These are phyloP conservation scores for Bergia sp. DNA, from an alignment of 92 coral and sea anemone genomes.

Conservation along the genomic window DNA sequence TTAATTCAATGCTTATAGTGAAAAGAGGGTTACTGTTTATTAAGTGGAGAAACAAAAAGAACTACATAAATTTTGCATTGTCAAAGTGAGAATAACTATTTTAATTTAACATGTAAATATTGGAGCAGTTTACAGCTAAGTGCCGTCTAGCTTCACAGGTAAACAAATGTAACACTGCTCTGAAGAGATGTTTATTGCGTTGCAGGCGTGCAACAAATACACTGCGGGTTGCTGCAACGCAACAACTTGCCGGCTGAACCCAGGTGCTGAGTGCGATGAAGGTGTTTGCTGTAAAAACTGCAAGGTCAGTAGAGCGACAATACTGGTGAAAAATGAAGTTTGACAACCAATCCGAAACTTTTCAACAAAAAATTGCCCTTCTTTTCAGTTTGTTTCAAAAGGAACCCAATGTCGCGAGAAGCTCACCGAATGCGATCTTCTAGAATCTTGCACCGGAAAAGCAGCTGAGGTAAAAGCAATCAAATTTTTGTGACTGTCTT, in stretches of 20 bases:
- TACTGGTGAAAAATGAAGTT: background rate
- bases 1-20: no score
- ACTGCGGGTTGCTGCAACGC: slow-evolving; percentile 15
- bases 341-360: background rate
- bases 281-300: slow-evolving; percentile 29
- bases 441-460: slow-evolving; percentile 25
- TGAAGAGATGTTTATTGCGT: background rate
- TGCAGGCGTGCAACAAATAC: background rate
- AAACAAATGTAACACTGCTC: background rate
- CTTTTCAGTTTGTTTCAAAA: slow-evolving; percentile 15
- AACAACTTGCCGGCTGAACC: slow-evolving; percentile 4
- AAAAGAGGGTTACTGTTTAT: no score
- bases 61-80: no score
- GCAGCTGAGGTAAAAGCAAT: slow-evolving; percentile 19
- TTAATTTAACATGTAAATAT: no score
- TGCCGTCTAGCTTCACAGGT: no score
- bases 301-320: slow-evolving; percentile 5
- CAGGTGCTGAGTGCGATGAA: background rate
- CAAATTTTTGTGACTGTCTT: background rate
- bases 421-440: slow-evolving; percentile 31
- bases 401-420: slow-evolving; percentile 36
- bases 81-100: no score
- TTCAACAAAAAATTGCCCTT: background rate
- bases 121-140: no score
- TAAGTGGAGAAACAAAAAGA: no score